A percentile compares a stretch with the other conserved stretches of the same genome.
Evolutionary conservation across 2,113 vertebrate species (phyloP).

Genomic region (Indicator indicator): DNA sequence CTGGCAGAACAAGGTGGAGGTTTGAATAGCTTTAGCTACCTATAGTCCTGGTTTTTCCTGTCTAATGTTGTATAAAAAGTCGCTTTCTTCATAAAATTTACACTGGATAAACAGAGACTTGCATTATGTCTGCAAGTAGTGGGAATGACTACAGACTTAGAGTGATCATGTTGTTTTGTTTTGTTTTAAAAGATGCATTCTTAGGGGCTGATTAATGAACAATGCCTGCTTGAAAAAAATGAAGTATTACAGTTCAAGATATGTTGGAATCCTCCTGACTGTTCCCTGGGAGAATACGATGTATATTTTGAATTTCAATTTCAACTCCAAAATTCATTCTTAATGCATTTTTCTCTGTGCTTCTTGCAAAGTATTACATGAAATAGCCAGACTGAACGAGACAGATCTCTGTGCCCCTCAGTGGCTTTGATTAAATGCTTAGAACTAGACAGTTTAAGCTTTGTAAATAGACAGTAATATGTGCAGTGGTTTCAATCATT

Average conservation of each 20-base stretch:
- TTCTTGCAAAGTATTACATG: not conserved
- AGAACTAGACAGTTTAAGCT: not conserved
- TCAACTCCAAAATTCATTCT: slow-evolving; percentile 37
- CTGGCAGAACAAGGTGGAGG: not conserved
- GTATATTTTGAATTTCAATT: slow-evolving; percentile 48
- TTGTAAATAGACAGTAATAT: not conserved
- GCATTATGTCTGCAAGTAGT: not conserved
- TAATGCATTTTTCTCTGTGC: not conserved
- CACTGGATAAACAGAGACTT: not conserved
- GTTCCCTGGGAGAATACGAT: not conserved
- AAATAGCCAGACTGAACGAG: not conserved
- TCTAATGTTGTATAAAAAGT: not conserved
- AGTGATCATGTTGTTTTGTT: not conserved
- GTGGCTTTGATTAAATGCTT: slow-evolving; percentile 10
- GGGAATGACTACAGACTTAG: not conserved
- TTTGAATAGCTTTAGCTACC: not conserved
- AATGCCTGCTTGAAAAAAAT: slow-evolving; percentile 39
- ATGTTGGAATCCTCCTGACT: not conserved
- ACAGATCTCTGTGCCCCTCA: not conserved
- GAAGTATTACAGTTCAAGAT: slow-evolving; percentile 13
- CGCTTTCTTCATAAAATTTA: not conserved
- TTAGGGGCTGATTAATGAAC: slow-evolving; percentile 29
- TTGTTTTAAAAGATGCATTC: not conserved
- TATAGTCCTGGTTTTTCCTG: not conserved
- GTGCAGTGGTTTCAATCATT: not conserved